phyloP scores from a whole-genome alignment of 1,140 invertebrate species.

The Hycleus cichorii region DNA sequence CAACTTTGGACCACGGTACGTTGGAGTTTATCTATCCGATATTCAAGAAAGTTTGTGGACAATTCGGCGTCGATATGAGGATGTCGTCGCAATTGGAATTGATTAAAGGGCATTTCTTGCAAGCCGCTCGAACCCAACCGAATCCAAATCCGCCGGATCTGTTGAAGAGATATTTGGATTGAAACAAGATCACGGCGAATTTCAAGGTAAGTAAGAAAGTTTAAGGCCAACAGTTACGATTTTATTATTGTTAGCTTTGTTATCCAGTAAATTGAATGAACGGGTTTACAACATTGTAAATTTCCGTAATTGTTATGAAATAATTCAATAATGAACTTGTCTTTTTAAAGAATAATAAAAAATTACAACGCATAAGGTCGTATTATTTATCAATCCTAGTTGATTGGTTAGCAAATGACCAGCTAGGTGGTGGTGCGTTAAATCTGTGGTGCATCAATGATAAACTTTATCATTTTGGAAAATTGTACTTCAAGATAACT shows the following conservation, averaged over 20 bases:
- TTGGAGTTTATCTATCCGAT: conserved; percentile 56
- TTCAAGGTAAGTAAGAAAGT: too few species aligned
- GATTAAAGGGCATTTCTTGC: conserved; percentile 59
- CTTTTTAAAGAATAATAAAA: too few species aligned
- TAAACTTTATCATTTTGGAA: conserved; percentile 61
- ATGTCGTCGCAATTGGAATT: conserved; percentile 52
- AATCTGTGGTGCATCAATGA: conserved; percentile 71
- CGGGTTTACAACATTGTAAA: too few species aligned
- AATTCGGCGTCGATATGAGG: conserved; percentile 56
- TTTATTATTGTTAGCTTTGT: too few species aligned
- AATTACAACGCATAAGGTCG: too few species aligned
- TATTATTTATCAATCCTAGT: too few species aligned
- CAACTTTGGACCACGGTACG: conserved; percentile 69
- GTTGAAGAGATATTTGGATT: conserved; percentile 1
- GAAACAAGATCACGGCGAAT: too few species aligned
- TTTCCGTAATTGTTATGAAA: too few species aligned
- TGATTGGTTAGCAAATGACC: conserved; percentile 57
- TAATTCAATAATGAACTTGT: too few species aligned
- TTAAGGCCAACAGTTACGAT: too few species aligned
- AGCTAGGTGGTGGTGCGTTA: conserved; percentile 62
- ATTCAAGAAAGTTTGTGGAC: conserved; percentile 58
- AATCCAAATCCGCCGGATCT: conserved; percentile 10
- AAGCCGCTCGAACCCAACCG: conserved; percentile 46
- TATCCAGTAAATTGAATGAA: too few species aligned
- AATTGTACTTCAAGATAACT: conserved; percentile 30